Base-by-base conservation (phyloP, 2,888 invertebrate genomes). In the Argyresthia goedartella region DNA sequence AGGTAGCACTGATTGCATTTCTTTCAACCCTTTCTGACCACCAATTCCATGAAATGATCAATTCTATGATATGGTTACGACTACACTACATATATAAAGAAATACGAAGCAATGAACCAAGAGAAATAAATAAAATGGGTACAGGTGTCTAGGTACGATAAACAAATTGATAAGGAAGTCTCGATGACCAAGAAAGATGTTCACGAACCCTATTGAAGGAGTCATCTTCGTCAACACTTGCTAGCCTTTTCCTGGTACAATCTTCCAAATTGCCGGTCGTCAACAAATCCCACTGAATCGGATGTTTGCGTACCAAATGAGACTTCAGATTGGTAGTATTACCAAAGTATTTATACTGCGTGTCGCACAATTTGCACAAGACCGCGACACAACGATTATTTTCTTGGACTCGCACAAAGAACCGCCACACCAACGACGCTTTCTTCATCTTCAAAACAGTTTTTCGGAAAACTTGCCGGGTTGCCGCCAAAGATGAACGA, bases 311-410 rank as follows among this genome's bases (percentile, higher is more conserved):
- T 52, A 73, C 71, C 57, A 86, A 63, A 66, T 86, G 86, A 16
- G 74, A 64, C 60, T 82, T 69, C 49, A 85, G 65, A 61, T 86
- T 86, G 1, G 86, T 85, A 4, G 86, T 86, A 62, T 85, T 86
- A 50, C 86, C 85, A 57, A 82, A 85, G 65, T 73, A 86, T 65
- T 85, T 86, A 58, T 85, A 85, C 55, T 81, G 76, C 52, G 69
- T 68, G 56, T 82, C 85, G 69, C 86, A 86, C 59, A 86, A 69
- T 75, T 84, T 82, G 66, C 86, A 86, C 73, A 81, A 60, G 59
- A 86, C 84, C 46, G 75, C 70, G 11, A 75, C 64, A 61, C 81
- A 79, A 66, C 81, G 69, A 16, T 73, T 68, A 59, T 74, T 68
- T 54, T 78, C 66, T 63, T 71, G 66, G 44, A 85, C 55, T 33